Base-by-base conservation (phyloP, 2,888 invertebrate species). In the Pollenia griseotomentosa region DNA sequence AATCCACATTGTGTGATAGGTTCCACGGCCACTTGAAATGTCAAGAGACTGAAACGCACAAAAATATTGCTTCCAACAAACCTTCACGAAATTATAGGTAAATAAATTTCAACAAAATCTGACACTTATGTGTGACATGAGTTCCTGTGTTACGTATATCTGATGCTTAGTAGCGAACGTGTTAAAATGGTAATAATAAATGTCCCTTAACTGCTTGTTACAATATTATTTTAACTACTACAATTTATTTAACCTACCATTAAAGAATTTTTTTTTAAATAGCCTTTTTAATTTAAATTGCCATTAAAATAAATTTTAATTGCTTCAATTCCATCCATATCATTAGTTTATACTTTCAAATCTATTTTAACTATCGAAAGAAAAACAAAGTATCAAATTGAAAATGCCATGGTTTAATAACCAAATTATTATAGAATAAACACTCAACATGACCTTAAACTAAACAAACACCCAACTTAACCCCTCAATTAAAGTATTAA, bases 401-500 rank as follows among this genome's bases (percentile, higher is more conserved):
- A 68, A 83, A 83, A 51, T 75, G n/a, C 9, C 79, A 80, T 51
- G 40, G 83, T 80, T 65, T 73, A 75, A 81, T 83, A 80, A 73
- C 19, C 33, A 80, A 77, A 80, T 80, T 81, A 75, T 75, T 77
- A 51, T 33, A 75, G n/a, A 83, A 65, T 63, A 77, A 86, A 86
- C 80, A 86, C 73, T 73, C 77, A 53, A 77, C 81, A 73, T 77
- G 83, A 83, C 71, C 80, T 81, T 81, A 80, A 83, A 83, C 51
- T 53, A 82, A 86, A 73, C 68, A 66, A 80, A 68, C 80, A 77
- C 66, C 46, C 57, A 83, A 53, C 53, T 75, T 75, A 86, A 77
- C 65, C 89, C 89, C 90, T 88, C 88, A 89, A 89, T 90, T 89
- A 89, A 88, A 86, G 82, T 87, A 89, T 89, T 89, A 89, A 87